Percentiles rank a stretch among this genome's conserved stretches.
Conservation (phyloP, 2,888 invertebrate species). For the Lasioglossum figueresi region DNA sequence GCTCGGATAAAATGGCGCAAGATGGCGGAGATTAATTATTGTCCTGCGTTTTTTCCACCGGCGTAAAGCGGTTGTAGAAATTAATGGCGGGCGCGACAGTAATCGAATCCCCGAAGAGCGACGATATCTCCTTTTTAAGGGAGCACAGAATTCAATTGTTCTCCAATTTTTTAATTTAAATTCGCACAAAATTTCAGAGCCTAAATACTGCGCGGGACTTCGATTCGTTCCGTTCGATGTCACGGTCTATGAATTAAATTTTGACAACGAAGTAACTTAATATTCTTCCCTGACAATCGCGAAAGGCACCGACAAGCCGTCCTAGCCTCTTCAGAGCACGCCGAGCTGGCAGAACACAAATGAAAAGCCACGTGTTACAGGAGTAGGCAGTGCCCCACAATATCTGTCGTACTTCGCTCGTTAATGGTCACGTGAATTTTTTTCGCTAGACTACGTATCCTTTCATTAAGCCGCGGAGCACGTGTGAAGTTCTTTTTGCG, state of each 20-base stretch:
- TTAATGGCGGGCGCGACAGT: not conserved
- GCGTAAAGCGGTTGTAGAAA: not conserved
- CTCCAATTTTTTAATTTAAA: not conserved
- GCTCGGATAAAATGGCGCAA: constrained; percentile 5
- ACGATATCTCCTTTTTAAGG: not conserved
- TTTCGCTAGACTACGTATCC: constrained; percentile 11
- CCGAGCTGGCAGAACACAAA: not conserved
- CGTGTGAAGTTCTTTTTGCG: constrained; percentile 25
- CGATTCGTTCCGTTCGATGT: not conserved
- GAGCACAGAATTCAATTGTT: not conserved
- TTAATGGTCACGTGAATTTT: constrained; percentile 44
- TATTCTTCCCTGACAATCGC: too few species aligned
- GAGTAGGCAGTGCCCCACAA: not conserved
- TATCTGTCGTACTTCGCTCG: constrained; percentile 17
- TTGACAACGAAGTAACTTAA: not conserved
- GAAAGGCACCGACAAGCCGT: not conserved
- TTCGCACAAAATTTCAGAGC: not conserved
- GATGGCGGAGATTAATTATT: constrained; percentile 4
- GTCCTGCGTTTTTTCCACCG: not conserved
- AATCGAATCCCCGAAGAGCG: not conserved
- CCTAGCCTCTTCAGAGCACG: not conserved
- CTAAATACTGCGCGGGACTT: not conserved
- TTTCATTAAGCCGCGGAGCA: constrained; percentile 33
- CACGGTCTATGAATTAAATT: not conserved
- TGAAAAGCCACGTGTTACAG: not conserved